Evolutionary conservation across 2,888 invertebrate species (phyloP), one percentile per base, ranked within the genome.

Genomic region (Dichetophora obliterata): DNA sequence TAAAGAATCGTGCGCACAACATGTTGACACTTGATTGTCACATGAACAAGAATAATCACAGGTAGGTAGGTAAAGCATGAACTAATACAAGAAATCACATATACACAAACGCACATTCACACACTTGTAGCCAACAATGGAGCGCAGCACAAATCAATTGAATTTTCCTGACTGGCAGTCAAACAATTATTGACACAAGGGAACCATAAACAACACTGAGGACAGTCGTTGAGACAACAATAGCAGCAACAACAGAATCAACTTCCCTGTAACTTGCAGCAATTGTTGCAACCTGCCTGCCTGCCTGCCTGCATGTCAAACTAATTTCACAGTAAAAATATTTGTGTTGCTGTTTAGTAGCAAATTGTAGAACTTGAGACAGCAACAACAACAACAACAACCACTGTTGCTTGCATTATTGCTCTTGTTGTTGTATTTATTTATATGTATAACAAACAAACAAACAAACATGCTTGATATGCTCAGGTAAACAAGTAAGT

Each of bases 1-100:
- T 82, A 83, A 83, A 79, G 81, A 80, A 66, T 77, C 78, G 68
- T 69, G 73, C 80, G 80, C 70, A 27, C 31, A 76, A 57, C 69
- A 69, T 70, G 22, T 63, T 63, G 24, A 16, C 73, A 43, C 48
- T 43, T 37, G 50, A 16, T 31, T 66, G 61, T 48, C 52, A 61
- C 48, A 65, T 19, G 43, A 27, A 75, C 75, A 59, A 34, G 31
- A 57, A 3, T 6, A 31, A n/a, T 37, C 22, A 70, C 27, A 70
- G 16, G 27, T 50, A 22, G 16, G 27, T 50, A 22, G n/a, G 19
- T 54, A 2, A n/a, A 5, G 8, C 54, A 54, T 22, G 22, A 3
- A 22, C 19, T 5, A 43, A 43, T n/a, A 22, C 27, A 34, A 54
- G 31, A 48, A 43, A 37, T 43, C 50, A 16, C 54, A n/a, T 5